phyloP scores from a whole-genome alignment of 2,113 vertebrate species.

The Tragelaphus buxtoni region DNA sequence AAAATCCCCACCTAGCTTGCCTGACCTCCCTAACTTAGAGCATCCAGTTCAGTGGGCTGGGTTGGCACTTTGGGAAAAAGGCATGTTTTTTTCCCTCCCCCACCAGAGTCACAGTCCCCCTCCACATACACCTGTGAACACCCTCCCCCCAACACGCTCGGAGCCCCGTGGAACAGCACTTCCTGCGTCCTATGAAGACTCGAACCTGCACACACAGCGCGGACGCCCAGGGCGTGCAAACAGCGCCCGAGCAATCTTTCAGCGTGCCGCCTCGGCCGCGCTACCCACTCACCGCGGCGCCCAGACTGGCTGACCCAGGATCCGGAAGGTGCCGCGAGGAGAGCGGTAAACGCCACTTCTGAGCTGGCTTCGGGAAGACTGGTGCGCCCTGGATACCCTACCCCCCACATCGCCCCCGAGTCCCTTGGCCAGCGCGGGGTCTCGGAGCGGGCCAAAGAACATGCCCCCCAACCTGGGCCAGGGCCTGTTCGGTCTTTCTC shows the following conservation, averaged over 20 bases:
- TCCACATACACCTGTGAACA: neutral
- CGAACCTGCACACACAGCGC: neutral
- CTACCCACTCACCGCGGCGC: neutral
- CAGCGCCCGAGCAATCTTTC: neutral
- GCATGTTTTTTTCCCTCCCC: neutral
- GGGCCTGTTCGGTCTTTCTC: neutral
- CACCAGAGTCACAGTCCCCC: neutral
- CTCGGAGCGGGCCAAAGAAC: neutral
- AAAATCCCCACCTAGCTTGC: accelerated
- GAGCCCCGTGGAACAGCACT: neutral
- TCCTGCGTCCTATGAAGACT: accelerated
- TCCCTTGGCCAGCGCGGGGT: neutral
- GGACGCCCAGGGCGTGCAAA: accelerated
- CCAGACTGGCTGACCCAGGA: neutral
- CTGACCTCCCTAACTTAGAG: neutral
- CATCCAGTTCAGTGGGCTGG: accelerated
- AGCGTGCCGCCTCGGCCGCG: accelerated
- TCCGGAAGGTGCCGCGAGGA: neutral
- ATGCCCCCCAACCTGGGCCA: neutral
- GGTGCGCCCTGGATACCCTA: neutral
- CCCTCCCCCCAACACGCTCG: neutral
- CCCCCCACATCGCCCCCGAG: neutral
- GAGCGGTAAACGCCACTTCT: neutral
- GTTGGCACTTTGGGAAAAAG: neutral
- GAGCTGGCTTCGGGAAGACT: neutral